phyloP scores from a whole-genome alignment of 2,113 vertebrate species.

The Psilopsiagon aurifrons region DNA sequence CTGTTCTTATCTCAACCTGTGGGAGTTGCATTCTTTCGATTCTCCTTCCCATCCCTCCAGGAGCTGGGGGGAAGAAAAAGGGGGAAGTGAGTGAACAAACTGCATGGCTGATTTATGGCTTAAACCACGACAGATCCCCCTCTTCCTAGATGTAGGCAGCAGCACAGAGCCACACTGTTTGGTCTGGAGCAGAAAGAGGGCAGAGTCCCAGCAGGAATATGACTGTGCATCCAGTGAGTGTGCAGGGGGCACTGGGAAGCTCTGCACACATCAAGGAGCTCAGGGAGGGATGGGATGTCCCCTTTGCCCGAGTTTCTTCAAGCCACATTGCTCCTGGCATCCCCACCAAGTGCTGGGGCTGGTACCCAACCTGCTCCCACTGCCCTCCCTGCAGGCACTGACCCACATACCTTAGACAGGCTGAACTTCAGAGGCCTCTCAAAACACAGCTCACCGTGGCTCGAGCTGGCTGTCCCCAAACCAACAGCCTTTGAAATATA shows the following conservation, averaged over 20 bases:
- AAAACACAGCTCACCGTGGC: rapidly evolving
- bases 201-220: neutral
- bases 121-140: too few relatives aligned
- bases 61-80: too few relatives aligned
- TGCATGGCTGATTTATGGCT: too few relatives aligned
- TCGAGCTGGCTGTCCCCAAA: neutral
- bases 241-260: rapidly evolving
- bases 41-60: too few relatives aligned
- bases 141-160: neutral
- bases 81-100: too few relatives aligned
- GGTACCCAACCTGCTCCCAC: rapidly evolving
- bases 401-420: neutral
- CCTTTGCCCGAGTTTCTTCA: neutral
- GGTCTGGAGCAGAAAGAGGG: neutral
- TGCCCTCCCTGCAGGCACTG: neutral
- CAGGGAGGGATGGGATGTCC: neutral
- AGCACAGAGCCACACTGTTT: neutral
- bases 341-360: neutral
- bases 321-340: neutral
- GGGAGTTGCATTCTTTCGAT: too few relatives aligned
- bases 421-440: neutral
- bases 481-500: neutral
- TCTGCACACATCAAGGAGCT: neutral
- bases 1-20: too few relatives aligned
- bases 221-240: neutral